Conservation (phyloP, 2,113 vertebrate genomes). For the Perccottus glenii region DNA sequence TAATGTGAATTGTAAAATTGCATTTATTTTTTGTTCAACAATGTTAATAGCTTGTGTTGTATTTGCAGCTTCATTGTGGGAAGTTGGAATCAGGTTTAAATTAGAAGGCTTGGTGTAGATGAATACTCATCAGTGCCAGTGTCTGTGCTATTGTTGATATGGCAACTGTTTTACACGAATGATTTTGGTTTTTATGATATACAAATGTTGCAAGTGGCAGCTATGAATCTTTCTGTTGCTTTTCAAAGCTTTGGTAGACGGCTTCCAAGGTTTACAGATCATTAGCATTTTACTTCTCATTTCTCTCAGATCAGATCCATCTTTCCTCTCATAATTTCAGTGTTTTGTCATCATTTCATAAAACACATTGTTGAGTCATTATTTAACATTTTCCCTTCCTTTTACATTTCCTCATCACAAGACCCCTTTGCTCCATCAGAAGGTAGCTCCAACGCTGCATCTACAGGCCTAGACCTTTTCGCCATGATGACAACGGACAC, state of each 20-base stretch:
- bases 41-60: constrained; percentile 2
- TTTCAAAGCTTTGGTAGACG: not conserved
- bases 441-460: constrained; percentile 80
- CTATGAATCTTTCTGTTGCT: not conserved
- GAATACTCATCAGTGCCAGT: constrained; percentile 5
- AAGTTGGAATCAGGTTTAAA: not conserved
- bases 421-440: constrained; percentile 93
- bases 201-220: not conserved
- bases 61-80: not conserved
- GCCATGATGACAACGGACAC: constrained; percentile 89
- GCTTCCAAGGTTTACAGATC: not conserved
- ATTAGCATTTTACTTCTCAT: not conserved
- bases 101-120: constrained; percentile 9
- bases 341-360: not conserved
- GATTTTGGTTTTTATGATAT: not conserved
- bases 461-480: constrained; percentile 95
- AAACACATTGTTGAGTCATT: constrained; percentile 2
- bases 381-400: constrained; percentile 40
- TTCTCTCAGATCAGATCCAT: not conserved
- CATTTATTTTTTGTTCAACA: not conserved
- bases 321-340: constrained; percentile 2
- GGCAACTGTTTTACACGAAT: constrained; percentile 21
- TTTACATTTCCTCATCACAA: constrained; percentile 42
- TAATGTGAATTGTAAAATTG: no score
- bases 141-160: constrained; percentile 41